Percentiles rank a stretch among this genome's conserved stretches.
Evolutionary conservation across 2,797 vertebrate species (phyloP).

Genomic region (Sebastes nivosus): DNA sequence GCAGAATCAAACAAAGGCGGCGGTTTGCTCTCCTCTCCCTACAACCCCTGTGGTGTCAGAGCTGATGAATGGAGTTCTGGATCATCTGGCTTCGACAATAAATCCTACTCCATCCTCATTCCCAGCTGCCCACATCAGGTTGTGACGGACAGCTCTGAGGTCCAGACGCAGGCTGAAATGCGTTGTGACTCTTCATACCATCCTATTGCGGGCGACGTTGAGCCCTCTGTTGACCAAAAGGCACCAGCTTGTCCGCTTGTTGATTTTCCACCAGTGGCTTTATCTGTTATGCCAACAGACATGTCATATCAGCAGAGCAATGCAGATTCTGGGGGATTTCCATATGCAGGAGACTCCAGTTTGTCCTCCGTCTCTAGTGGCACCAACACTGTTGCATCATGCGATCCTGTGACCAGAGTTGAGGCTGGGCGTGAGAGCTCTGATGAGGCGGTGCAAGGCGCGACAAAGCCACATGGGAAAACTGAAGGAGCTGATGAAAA

Average conservation of each 20-base stretch:
- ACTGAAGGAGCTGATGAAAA: slow-evolving; percentile 1
- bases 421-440: not conserved
- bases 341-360: slow-evolving; percentile 9
- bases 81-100: slow-evolving; percentile 37
- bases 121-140: not conserved
- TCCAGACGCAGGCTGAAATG: not conserved
- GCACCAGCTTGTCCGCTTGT: not conserved
- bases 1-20: not conserved
- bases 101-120: slow-evolving; percentile 30
- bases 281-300: not conserved
- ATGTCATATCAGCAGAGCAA: slow-evolving; percentile 45
- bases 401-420: not conserved
- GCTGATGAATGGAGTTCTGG: not conserved
- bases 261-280: not conserved
- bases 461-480: not conserved
- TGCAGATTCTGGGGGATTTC: slow-evolving; percentile 20
- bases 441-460: not conserved
- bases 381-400: not conserved
- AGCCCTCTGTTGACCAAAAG: slow-evolving; percentile 2
- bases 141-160: not conserved
- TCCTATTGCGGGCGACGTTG: not conserved
- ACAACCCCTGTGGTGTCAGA: not conserved
- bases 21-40: not conserved
- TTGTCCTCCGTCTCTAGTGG: slow-evolving; percentile 11
- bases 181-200: slow-evolving; percentile 15